Evolutionary conservation across 2,113 vertebrate species (phyloP), one percentile per base, ranked within the genome.

Genomic region (Atractosteus spatula): DNA sequence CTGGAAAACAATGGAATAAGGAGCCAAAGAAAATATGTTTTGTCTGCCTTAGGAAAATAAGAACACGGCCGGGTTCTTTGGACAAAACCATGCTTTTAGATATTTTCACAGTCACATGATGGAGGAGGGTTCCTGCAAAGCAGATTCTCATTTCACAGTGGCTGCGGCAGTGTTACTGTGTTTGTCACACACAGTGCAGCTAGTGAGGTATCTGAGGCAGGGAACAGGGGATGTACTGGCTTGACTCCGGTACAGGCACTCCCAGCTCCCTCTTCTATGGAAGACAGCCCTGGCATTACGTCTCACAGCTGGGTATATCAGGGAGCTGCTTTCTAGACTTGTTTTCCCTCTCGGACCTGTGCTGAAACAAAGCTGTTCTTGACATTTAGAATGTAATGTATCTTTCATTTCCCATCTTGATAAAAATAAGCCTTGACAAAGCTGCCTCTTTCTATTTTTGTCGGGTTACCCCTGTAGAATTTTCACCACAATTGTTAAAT

Each of bases 21-120:
- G 70, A 41, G 42, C 72, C 66, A 77, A 72, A 73, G 64, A 76
- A 78, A 85, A 76, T 41, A 63, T 63, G 62, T 74, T 81, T 69
- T 73, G 41, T 68, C 51, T 76, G 66, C 65, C 59, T 62, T 59
- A 57, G 73, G 62, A 42, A 55, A 59, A 6, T 3, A 59, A 68
- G 8, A 54, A 54, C 13, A 55, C 29, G 16, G 17, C 10, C 3
- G 42, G 3, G 51, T 47, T 16, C 8, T 55, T 68, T n/a, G 16
- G 44, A 68, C 47, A 45, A 29, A 29, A 41, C 7, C 8, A 41
- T 12, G 45, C 45, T 3, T 55, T 17, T 54, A 29, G 29, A 29
- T 29, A 29, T 29, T 29, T 29, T 29, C 29, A 29, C 29, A 29
- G 29, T 54, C 47, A 0, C 8, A 4, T 68, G 4, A 8, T n/a